phyloP scores from a whole-genome alignment of 2,113 vertebrate species.

The Hemiscyllium ocellatum region DNA sequence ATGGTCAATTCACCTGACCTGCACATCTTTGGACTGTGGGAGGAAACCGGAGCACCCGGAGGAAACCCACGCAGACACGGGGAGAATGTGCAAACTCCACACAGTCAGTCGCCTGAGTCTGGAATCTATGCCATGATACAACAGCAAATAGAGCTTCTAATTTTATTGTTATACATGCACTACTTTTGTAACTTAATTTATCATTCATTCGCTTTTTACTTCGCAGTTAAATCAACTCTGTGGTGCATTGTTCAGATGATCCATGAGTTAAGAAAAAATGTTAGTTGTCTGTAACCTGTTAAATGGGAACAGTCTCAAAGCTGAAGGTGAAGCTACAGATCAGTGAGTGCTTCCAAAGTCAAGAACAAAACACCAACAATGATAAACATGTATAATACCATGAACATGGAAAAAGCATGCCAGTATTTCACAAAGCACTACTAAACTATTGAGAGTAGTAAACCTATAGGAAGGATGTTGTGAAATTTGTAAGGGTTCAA shows the following conservation, averaged over 20 bases:
- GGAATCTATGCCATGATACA: too few species aligned
- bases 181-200: not conserved
- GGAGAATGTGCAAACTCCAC: too few species aligned
- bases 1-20: too few species aligned
- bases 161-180: not conserved
- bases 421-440: not conserved
- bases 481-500: too few species aligned
- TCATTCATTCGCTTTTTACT: not conserved
- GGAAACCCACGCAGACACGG: too few species aligned
- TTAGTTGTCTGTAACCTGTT: not conserved
- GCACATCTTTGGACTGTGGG: too few species aligned
- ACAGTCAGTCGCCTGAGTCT: too few species aligned
- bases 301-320: not conserved
- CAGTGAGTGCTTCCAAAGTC: not conserved
- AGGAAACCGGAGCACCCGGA: too few species aligned
- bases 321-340: not conserved
- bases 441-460: not conserved
- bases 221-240: not conserved
- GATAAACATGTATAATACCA: not conserved
- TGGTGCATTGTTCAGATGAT: not conserved
- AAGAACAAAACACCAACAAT: not conserved
- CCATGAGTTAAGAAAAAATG: not conserved
- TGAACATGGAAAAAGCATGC: not conserved
- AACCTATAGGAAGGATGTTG: too few species aligned
- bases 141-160: too few species aligned